phyloP scores from a whole-genome alignment of 2,113 vertebrate genomes.

The Elanus axillaris region DNA sequence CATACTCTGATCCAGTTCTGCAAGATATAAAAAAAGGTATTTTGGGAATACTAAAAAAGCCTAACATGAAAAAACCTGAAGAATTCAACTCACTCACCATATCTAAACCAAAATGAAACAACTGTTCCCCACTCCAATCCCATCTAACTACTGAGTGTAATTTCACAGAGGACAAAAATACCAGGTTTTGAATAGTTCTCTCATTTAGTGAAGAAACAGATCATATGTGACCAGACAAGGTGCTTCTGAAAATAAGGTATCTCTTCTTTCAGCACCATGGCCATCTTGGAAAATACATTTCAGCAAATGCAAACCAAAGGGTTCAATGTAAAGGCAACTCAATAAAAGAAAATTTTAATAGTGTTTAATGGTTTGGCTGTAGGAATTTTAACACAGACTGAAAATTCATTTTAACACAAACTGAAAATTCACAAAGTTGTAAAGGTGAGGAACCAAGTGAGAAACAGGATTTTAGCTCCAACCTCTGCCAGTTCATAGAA shows the following conservation, averaged over 20 bases:
- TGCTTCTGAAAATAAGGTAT: neutral
- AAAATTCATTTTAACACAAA: neutral
- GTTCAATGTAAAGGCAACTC: neutral
- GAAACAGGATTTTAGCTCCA: neutral
- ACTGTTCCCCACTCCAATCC: accelerated
- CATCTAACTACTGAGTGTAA: neutral
- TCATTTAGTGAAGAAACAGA: neutral
- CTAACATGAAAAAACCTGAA: neutral
- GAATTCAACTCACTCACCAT: neutral
- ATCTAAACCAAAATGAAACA: neutral
- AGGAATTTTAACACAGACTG: neutral
- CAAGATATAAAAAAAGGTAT: neutral
- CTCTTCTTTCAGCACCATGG: neutral
- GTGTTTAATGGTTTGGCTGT: neutral
- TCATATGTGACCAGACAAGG: neutral
- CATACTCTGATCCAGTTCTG: neutral
- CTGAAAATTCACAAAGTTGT: neutral
- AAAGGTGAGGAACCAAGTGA: neutral
- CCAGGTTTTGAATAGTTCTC: neutral
- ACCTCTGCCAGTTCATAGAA: neutral
- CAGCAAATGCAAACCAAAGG: neutral
- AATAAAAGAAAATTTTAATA: neutral
- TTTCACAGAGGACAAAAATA: neutral
- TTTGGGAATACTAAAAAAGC: neutral
- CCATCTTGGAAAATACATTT: neutral